Percentiles rank a stretch among this genome's conserved stretches.
Conservation (phyloP, 2,888 invertebrate genomes). For the Mechanitis messenoides region DNA sequence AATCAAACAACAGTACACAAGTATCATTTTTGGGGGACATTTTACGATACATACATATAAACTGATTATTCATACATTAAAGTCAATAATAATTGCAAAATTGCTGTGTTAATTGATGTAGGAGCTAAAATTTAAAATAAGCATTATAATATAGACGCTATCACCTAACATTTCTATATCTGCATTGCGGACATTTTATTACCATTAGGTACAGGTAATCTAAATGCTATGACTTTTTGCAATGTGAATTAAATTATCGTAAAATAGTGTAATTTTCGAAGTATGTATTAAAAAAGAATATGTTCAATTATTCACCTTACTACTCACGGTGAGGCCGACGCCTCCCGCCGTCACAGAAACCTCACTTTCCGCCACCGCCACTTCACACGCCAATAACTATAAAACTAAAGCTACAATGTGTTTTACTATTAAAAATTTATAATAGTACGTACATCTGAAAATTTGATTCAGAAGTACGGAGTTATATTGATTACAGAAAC, state of each 20-base stretch:
- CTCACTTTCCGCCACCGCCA: constrained; percentile 70
- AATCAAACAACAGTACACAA: too few relatives aligned
- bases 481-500: constrained; percentile 19
- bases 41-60: too few relatives aligned
- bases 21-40: too few relatives aligned
- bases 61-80: too few relatives aligned
- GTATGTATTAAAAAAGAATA: background rate
- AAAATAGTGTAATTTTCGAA: background rate
- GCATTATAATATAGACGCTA: background rate
- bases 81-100: too few relatives aligned
- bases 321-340: constrained; percentile 74
- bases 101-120: too few relatives aligned
- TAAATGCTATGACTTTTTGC: background rate
- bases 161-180: background rate
- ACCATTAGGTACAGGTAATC: background rate
- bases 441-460: constrained; percentile 7
- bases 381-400: constrained; percentile 21
- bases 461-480: constrained; percentile 8
- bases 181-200: constrained; percentile 13
- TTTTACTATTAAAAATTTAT: constrained; percentile 5
- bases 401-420: constrained; percentile 10
- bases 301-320: constrained; percentile 52
- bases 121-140: background rate
- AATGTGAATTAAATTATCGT: background rate
- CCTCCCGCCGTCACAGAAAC: constrained; percentile 62